phyloP scores from a whole-genome alignment of 2,888 invertebrate species.

The Acrobasis suavella region DNA sequence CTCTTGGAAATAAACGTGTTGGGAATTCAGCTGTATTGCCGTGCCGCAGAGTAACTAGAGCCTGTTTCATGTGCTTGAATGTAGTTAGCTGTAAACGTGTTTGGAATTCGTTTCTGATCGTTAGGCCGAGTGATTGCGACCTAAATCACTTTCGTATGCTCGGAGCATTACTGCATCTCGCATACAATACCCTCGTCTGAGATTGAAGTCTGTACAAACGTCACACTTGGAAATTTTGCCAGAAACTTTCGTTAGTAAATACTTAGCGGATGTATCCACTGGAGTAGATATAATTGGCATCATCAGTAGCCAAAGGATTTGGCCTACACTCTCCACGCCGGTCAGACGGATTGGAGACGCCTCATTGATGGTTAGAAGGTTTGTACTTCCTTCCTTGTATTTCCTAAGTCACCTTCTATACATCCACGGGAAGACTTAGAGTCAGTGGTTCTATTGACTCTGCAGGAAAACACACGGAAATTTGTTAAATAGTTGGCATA shows the following conservation, averaged over 20 bases:
- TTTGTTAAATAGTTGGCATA: too few species aligned
- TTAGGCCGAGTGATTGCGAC: slow-evolving; percentile 27
- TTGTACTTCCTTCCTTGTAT: too few species aligned
- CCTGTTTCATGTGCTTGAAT: slow-evolving; percentile 1
- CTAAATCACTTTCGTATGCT: slow-evolving; percentile 29
- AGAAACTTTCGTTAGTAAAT: neutral
- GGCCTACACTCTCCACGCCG: too few species aligned
- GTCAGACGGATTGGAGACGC: too few species aligned
- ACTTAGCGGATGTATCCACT: neutral
- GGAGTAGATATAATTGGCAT: too few species aligned
- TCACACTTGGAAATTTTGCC: neutral
- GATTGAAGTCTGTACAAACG: slow-evolving; percentile 5
- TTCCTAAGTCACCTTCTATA: too few species aligned
- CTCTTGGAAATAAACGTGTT: neutral
- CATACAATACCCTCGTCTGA: neutral
- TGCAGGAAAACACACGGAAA: too few species aligned
- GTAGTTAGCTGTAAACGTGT: slow-evolving; percentile 38
- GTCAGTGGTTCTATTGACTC: too few species aligned
- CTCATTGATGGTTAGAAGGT: too few species aligned
- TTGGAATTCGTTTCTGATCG: slow-evolving; percentile 46
- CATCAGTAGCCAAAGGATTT: too few species aligned
- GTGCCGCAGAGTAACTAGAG: neutral
- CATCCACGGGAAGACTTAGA: too few species aligned
- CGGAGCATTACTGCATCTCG: slow-evolving; percentile 20
- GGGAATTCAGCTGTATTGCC: neutral